Conservation (phyloP, 2,797 vertebrate genomes). For the Pelodytes ibericus region DNA sequence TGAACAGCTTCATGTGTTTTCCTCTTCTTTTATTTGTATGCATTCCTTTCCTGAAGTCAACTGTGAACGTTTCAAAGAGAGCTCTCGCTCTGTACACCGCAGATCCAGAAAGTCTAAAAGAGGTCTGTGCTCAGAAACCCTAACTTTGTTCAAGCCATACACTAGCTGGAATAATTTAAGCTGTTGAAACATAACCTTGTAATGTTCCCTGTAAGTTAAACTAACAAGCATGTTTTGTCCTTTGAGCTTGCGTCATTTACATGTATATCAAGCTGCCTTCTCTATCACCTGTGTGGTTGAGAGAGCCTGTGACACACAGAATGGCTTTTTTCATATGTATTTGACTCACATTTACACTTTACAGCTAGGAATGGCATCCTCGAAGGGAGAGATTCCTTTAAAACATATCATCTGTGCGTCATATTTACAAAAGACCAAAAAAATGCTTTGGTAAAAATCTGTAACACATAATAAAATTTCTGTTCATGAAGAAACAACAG, state of each 20-base stretch:
- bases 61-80: conserved; percentile 85
- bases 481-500: too few species aligned
- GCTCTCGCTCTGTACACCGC: conserved; percentile 80
- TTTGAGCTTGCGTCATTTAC: conserved; percentile 53
- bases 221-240: conserved; percentile 60
- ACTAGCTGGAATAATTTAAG: conserved; percentile 57
- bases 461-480: neutral
- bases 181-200: conserved; percentile 53
- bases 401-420: too few species aligned
- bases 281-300: neutral
- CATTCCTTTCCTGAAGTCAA: conserved; percentile 79
- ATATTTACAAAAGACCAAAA: too few species aligned
- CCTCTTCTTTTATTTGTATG: conserved; percentile 68
- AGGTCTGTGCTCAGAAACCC: conserved; percentile 77
- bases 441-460: too few species aligned
- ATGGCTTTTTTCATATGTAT: neutral
- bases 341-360: too few species aligned
- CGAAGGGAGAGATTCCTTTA: too few species aligned
- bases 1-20: conserved; percentile 61
- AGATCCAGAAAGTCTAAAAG: conserved; percentile 86
- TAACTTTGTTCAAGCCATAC: conserved; percentile 57
- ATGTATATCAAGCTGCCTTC: conserved; percentile 34
- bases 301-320: neutral
- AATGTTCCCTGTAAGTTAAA: conserved; percentile 45
- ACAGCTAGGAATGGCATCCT: too few species aligned